phyloP scores from a whole-genome alignment of 2,113 vertebrate species.

The Centropristis striata region DNA sequence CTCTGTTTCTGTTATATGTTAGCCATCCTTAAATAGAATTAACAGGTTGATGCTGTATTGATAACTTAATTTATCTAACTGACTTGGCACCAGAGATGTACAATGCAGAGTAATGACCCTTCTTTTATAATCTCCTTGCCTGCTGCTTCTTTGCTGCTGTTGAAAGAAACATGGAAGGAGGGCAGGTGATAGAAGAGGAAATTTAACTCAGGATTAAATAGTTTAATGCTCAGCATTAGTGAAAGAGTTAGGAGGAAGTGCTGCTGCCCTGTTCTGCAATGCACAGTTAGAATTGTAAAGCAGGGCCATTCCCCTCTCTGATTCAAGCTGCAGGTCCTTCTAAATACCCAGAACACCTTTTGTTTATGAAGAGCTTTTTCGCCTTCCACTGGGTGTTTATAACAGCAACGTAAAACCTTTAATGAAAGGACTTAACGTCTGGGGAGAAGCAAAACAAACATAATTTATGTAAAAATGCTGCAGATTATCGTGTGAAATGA shows the following conservation, averaged over 20 bases:
- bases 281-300: slow-evolving; percentile 4
- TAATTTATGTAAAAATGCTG: slow-evolving; percentile 17
- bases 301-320: not conserved
- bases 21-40: too few relatives aligned
- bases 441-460: slow-evolving; percentile 33
- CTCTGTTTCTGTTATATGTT: too few relatives aligned
- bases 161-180: not conserved
- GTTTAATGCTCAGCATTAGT: slow-evolving; percentile 1
- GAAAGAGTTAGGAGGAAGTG: not conserved
- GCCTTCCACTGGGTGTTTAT: not conserved
- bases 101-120: too few relatives aligned
- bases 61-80: too few relatives aligned
- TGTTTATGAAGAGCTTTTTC: slow-evolving; percentile 31
- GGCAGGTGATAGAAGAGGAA: not conserved
- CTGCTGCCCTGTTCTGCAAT: slow-evolving; percentile 4
- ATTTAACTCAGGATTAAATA: not conserved
- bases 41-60: too few relatives aligned
- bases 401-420: slow-evolving; percentile 20
- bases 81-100: too few relatives aligned
- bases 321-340: not conserved
- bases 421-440: slow-evolving; percentile 27
- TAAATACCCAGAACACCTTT: slow-evolving; percentile 27
- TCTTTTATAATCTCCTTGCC: too few relatives aligned
- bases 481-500: slow-evolving; percentile 15
- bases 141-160: not conserved